Conservation (phyloP, 2,113 vertebrate genomes). For the Lichenostomus cassidix region DNA sequence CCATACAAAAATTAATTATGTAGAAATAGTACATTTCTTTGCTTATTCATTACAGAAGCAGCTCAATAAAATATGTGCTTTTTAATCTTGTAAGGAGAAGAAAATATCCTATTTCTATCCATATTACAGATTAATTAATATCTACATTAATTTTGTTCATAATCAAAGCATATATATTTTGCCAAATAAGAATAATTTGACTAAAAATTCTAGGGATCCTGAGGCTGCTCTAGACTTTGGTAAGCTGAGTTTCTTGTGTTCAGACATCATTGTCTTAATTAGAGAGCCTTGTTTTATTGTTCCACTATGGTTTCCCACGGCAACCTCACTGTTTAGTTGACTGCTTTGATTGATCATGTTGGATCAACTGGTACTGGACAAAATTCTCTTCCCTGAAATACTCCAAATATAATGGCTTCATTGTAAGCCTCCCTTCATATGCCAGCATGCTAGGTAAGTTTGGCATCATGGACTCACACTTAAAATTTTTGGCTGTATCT, state of each 20-base stretch:
- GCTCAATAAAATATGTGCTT: fast-evolving
- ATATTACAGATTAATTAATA: not conserved
- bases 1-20: not conserved
- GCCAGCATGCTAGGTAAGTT: not conserved
- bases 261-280: not conserved
- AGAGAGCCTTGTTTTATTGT: not conserved
- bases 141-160: not conserved
- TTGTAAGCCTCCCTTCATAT: not conserved
- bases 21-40: not conserved
- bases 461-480: not conserved
- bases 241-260: not conserved
- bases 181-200: not conserved
- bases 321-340: not conserved
- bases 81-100: not conserved
- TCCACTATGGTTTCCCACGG: not conserved
- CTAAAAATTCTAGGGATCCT: not conserved
- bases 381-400: not conserved
- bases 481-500: not conserved
- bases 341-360: not conserved
- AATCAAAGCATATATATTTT: not conserved
- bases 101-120: not conserved
- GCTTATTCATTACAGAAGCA: not conserved
- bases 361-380: not conserved
- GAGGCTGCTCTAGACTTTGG: not conserved
- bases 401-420: not conserved